A percentile compares a stretch with the other conserved stretches of the same genome.
Evolutionary conservation across 2,888 invertebrate genomes (phyloP).

Genomic region (Adelphocoris suturalis): DNA sequence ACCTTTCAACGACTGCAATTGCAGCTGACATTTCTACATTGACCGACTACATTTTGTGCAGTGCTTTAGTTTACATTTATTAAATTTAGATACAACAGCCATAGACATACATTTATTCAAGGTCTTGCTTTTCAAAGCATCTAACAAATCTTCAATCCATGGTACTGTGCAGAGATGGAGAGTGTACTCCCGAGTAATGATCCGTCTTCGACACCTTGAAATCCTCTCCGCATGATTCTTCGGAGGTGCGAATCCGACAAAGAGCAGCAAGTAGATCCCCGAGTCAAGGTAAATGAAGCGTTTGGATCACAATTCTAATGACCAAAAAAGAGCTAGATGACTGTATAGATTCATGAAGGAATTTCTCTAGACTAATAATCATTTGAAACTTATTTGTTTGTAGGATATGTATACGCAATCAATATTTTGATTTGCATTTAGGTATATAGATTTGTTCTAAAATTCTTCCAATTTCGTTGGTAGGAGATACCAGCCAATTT

Average conservation of each 20-base stretch:
- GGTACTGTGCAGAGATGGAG: not conserved
- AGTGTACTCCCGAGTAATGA: not conserved
- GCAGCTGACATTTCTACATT: not conserved
- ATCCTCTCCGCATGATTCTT: slow-evolving; percentile 61
- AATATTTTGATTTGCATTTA: too few species aligned
- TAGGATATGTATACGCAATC: too few species aligned
- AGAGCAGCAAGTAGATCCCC: slow-evolving; percentile 68
- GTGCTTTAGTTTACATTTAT: not conserved
- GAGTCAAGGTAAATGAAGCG: slow-evolving; percentile 47
- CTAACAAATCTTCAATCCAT: not conserved
- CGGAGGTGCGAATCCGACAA: slow-evolving; percentile 66
- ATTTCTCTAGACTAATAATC: too few species aligned
- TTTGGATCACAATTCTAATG: not conserved
- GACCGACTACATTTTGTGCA: not conserved
- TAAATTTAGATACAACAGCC: too few species aligned
- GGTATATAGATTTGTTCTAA: too few species aligned
- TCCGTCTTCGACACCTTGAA: not conserved
- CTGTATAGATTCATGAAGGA: too few species aligned
- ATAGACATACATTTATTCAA: not conserved
- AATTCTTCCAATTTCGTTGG: too few species aligned
- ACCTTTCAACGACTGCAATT: not conserved
- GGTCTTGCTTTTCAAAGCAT: not conserved
- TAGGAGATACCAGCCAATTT: too few species aligned
- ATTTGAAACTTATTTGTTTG: too few species aligned
- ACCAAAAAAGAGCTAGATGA: too few species aligned